Conservation (phyloP, 2,888 invertebrate genomes). For the Congeria kusceri region DNA sequence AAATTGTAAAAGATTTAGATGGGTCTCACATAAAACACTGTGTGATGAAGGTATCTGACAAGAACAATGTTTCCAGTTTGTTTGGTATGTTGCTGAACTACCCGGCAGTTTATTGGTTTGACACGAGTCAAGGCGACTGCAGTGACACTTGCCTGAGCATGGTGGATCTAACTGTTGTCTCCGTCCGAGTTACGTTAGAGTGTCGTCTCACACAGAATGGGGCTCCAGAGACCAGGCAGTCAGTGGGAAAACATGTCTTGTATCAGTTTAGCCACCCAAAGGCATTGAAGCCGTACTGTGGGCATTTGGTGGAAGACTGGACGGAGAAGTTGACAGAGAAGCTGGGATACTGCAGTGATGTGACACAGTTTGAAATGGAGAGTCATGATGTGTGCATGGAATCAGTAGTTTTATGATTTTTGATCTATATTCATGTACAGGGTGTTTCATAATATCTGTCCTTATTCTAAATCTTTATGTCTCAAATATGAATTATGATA, state of each 20-base stretch:
- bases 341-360: neutral
- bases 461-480: too few relatives aligned
- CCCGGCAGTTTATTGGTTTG: conserved; percentile 73
- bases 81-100: conserved; percentile 73
- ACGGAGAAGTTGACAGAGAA: neutral
- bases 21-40: conserved; percentile 3
- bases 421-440: too few relatives aligned
- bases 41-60: neutral
- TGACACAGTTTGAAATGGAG: neutral
- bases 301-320: neutral
- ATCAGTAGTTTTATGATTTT: neutral
- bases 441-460: too few relatives aligned
- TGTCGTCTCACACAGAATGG: too few relatives aligned
- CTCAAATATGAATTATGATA: too few relatives aligned
- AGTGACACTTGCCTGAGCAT: conserved; percentile 63
- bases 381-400: neutral
- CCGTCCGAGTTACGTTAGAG: conserved; percentile 27
- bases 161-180: conserved; percentile 62
- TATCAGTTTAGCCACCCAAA: conserved; percentile 1
- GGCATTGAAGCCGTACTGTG: neutral
- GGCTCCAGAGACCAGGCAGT: neutral
- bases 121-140: conserved; percentile 23
- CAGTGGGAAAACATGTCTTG: neutral
- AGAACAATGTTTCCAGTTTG: conserved; percentile 63
- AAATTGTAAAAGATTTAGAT: conserved; percentile 10